Evolutionary conservation across 2,888 invertebrate species (phyloP).

Genomic region (Carabus problematicus): DNA sequence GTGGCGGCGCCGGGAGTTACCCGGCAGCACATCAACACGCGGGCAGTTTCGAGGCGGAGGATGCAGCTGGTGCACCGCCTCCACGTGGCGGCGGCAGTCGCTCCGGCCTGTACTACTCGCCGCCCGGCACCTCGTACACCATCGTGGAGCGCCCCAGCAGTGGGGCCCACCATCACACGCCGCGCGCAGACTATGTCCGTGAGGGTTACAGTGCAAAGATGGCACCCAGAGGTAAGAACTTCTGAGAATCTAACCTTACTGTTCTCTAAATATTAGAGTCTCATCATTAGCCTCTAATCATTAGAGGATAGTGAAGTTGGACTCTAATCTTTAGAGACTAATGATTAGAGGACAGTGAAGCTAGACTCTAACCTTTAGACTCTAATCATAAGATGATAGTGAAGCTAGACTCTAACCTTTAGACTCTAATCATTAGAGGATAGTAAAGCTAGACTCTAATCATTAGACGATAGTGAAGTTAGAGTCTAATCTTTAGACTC

Average conservation of each 20-base stretch:
- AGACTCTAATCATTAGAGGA: too few relatives aligned
- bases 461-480: too few relatives aligned
- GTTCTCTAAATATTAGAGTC: too few relatives aligned
- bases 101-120: slow-evolving; percentile 82
- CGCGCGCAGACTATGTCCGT: slow-evolving; percentile 9
- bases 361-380: too few relatives aligned
- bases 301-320: too few relatives aligned
- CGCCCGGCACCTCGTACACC: slow-evolving; percentile 88
- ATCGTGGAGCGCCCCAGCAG: slow-evolving; percentile 83
- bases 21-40: slow-evolving; percentile 57
- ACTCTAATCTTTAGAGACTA: too few relatives aligned
- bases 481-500: too few relatives aligned
- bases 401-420: too few relatives aligned
- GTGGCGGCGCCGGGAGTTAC: slow-evolving; percentile 55
- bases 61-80: slow-evolving; percentile 62
- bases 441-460: too few relatives aligned
- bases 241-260: neutral
- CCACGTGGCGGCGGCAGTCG: slow-evolving; percentile 60
- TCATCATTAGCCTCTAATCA: too few relatives aligned
- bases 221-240: slow-evolving; percentile 6
- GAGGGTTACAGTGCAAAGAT: slow-evolving; percentile 11
- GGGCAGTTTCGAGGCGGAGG: slow-evolving; percentile 66
- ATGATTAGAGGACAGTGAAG: too few relatives aligned
- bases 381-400: too few relatives aligned
- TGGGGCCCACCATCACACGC: slow-evolving; percentile 65